Base-by-base conservation (phyloP, 2,888 invertebrate genomes). In the Bellardia pandia region DNA sequence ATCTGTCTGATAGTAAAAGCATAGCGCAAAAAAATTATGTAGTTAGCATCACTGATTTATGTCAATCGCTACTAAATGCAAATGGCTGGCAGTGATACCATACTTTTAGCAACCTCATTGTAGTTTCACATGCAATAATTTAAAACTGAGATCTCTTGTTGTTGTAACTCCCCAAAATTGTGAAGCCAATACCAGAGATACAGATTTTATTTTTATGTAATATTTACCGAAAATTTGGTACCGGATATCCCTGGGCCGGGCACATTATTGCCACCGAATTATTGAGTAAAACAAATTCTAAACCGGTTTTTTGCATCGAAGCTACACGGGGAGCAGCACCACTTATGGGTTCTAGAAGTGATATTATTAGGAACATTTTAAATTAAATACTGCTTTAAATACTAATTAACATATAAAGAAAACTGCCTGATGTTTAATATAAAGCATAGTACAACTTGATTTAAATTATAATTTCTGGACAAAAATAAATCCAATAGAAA, bases 301-400 rank as follows among this genome's bases (percentile, higher is more conserved):
- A 90, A 37, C 90, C 92, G 0, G 86, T 91, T 86, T 92, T 93
- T 76, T 92, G 90, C 86, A 90, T 95, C 90, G 94, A 94, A 16
- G 95, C 95, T 90, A 96, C 95, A 92, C 95, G 95, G 84, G 96
- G 96, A 90, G 95, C 95, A 78, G 96, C 95, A 90, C 96, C 96
- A 94, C 96, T 96, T 91, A 96, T 94, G 51, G 96, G 96, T 91
- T 96, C 96, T 96, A 94, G 33, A 62, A 62, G 5, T 64, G 16
- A 9, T 58, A 23, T 58, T 37, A 45, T 66, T 82, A 9, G 7
- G 23, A 51, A 33, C 23, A 58, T 14, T 11, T 37, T 37, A 37
- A 37, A 37, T 37, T 37, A 37, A 37, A 37, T 0, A 37, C 6
- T 45, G 13, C 13, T 45, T 13, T 11, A 11, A 9, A 16, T 7